Percentiles rank a stretch among this genome's conserved stretches.
Evolutionary conservation across 2,888 invertebrate genomes (phyloP).

Genomic region (Hemaris fuciformis): DNA sequence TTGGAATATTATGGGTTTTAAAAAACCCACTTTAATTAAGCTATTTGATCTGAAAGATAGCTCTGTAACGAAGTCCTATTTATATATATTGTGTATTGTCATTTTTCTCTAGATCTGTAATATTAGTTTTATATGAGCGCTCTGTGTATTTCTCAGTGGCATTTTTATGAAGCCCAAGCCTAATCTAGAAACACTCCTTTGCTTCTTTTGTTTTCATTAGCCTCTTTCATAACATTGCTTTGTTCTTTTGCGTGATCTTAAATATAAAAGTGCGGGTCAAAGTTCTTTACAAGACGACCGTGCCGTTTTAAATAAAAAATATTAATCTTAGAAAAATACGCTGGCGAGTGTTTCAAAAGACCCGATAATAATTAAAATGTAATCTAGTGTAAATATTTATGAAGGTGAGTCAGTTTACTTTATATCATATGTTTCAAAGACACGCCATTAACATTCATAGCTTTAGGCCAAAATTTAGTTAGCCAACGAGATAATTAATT

Average conservation of each 20-base stretch:
- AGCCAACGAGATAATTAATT: neutral
- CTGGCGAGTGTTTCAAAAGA: neutral
- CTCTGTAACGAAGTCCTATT: too few species aligned
- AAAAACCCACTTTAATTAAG: too few species aligned
- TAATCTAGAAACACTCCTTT: conserved; percentile 4
- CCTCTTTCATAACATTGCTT: conserved; percentile 1
- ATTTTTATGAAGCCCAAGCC: neutral
- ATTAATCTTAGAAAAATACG: neutral
- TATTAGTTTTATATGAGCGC: neutral
- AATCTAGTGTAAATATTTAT: neutral
- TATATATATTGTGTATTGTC: too few species aligned
- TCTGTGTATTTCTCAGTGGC: conserved; percentile 15
- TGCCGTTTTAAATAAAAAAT: neutral
- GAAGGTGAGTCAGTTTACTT: neutral
- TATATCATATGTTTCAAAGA: neutral
- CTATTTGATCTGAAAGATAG: too few species aligned
- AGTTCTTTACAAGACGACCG: neutral
- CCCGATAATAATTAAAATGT: neutral
- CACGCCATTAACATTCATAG: neutral
- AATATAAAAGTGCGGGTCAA: neutral
- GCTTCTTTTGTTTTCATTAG: neutral
- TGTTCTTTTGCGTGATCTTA: conserved; percentile 3
- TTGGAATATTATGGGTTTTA: too few species aligned
- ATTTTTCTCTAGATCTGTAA: too few species aligned
- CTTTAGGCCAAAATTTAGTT: neutral